Evolutionary conservation across 2,888 invertebrate species (phyloP), one percentile per base, ranked within the genome.

Genomic region (Cataglyphis albicans): DNA sequence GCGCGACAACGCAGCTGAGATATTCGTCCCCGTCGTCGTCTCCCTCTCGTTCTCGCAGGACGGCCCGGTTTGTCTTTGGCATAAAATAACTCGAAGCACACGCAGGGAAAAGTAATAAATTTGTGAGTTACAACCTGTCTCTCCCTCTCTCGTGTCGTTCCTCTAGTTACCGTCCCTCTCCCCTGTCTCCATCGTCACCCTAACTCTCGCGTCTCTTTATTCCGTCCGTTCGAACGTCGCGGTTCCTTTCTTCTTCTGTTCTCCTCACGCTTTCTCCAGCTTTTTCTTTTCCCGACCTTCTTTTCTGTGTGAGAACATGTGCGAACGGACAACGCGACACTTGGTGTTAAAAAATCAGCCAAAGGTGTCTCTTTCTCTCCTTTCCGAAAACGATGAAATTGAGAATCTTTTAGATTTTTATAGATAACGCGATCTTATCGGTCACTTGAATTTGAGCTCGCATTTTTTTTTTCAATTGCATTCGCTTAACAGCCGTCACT

Each of bases 1-100:
- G 88, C 90, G 91, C 92, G 88, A 82, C 91, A 91, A 86, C 92
- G 91, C 94, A 92, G 93, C 93, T 93, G 94, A 94, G 93, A 92
- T 92, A 93, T 93, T 94, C 92, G 89, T 92, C 91, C 88, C 32
- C 59, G 57, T 84, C 82, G 82, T 85, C 86, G 82, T 83, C 55
- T 44, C 70, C 75, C 82, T 63, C 70, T 29, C 70, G 73, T 68
- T 44, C 74, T 29, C 55, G 63, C 75, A 12, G 78, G 65, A 78
- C 82, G 63, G 61, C 86, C 83, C 90, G 90, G 90, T 92, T 93
- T 92, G 93, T 92, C 93, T 92, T 93, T 92, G 91, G 90, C 88
- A 89, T 92, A 92, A 92, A 93, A 92, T 93, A 93, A 93, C 93
- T 91, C 89, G 86, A 90, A 90, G 87, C 90, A 52, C 90, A 52